Base-by-base conservation (phyloP, 1,140 invertebrate genomes). In the Camponotus vicinus region DNA sequence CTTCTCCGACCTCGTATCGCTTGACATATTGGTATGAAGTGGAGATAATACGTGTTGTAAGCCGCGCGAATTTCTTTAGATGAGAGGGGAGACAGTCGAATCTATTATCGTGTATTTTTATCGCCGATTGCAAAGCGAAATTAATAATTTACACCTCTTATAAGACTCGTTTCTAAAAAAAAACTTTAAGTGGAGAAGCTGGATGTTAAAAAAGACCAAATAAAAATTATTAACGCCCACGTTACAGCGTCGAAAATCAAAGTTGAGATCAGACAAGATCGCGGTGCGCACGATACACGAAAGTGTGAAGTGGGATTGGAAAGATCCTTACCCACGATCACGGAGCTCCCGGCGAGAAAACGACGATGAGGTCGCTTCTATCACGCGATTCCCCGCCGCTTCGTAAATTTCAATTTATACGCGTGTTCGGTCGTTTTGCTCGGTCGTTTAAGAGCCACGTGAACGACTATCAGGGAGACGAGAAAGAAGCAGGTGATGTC, bases 331-430 rank as follows among this genome's bases (percentile, higher is more conserved):
- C 42, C n/a, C 66, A 76, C 70, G 87, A 91, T 89, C 77, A 71
- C 64, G 15, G 15, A 18, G 80, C 82, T 61, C 55, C 34, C 15
- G 66, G 52, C 42, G 75, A 82, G 80, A 86, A 83, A 88, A 89
- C 55, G 78, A 89, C 52, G 59, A 83, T 57, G 52, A 52, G 64
- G 21, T 80, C 11, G 77, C 57, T 40, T 73, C 78, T 88, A 88
- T 91, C 89, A 91, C 90, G 89, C 90, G 89, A 91, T 91, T 89
- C 88, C 49, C 49, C 67, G 40, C 71, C 69, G 88, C 89, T 91
- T 91, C 90, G 89, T 91, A 91, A 91, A 91, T 91, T 91, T 91
- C 90, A 89, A 91, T 91, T 91, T 91, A 91, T 91, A 91, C 89
- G 87, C 85, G 82, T 91, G 89, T 89, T 78, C 85, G 84, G 66